Conservation (phyloP, 1,140 invertebrate species). For the Pararge aegeria region DNA sequence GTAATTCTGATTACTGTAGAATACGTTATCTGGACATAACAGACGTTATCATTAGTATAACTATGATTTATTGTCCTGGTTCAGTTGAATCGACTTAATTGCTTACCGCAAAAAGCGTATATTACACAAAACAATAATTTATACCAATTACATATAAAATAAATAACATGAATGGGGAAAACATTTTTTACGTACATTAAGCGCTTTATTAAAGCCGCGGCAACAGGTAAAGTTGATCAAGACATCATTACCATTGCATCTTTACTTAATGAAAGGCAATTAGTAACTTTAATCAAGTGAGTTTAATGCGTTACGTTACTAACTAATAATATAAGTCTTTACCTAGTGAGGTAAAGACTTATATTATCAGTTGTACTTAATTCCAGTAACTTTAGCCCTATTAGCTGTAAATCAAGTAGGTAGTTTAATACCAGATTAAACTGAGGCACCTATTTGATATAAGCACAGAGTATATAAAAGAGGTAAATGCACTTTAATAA, state of each 20-base stretch:
- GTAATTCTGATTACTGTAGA: neutral
- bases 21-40: neutral
- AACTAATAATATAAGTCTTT: too few species aligned
- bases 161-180: slow-evolving; percentile 13
- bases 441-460: too few species aligned
- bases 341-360: too few species aligned
- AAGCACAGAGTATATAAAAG: too few species aligned
- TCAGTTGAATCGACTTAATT: slow-evolving; percentile 10
- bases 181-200: slow-evolving; percentile 11
- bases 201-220: slow-evolving; percentile 8
- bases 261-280: slow-evolving; percentile 16
- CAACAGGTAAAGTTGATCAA: slow-evolving; percentile 5
- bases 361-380: too few species aligned
- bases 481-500: too few species aligned
- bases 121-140: slow-evolving; percentile 2
- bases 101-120: slow-evolving; percentile 5
- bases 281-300: slow-evolving; percentile 4
- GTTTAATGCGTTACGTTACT: neutral
- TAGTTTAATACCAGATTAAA: too few species aligned
- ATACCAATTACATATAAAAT: slow-evolving; percentile 10
- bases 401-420: too few species aligned
- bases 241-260: slow-evolving; percentile 10
- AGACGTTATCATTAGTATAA: neutral
- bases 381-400: too few species aligned
- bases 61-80: slow-evolving; percentile 10